Conservation (phyloP, 92 coral and sea anemone species). For the Actinostola sp. region DNA sequence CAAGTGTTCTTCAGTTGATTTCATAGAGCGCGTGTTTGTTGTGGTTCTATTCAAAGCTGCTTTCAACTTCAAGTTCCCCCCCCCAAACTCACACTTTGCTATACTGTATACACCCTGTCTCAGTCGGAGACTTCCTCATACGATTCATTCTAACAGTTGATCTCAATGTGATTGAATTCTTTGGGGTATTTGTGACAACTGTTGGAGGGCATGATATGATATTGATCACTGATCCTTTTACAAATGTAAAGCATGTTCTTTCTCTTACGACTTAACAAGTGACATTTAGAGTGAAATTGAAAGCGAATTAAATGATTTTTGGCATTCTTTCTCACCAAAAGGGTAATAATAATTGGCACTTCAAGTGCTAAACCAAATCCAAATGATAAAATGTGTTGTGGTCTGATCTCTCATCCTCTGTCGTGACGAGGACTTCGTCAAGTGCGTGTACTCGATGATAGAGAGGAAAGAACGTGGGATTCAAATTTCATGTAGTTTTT, state of each 20-base stretch:
- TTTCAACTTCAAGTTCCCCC: background rate
- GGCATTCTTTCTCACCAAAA: background rate
- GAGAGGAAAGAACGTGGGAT: background rate
- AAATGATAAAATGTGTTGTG: background rate
- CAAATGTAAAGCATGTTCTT: background rate
- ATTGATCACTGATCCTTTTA: too few relatives aligned
- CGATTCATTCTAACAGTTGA: background rate
- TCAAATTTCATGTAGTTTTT: background rate
- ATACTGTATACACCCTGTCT: slow-evolving; percentile 2
- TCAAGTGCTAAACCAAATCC: background rate
- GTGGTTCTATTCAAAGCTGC: background rate
- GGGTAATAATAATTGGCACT: slow-evolving; percentile 7
- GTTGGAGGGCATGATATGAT: too few relatives aligned
- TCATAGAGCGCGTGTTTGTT: slow-evolving; percentile 12
- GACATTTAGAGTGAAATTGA: background rate
- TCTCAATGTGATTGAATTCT: background rate
- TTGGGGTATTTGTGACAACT: background rate
- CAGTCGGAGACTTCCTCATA: slow-evolving; percentile 7
- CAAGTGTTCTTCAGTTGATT: background rate
- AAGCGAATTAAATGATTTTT: background rate
- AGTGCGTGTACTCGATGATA: background rate
- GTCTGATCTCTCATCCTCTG: background rate
- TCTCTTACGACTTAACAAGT: background rate
- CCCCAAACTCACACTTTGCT: background rate
- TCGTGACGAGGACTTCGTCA: background rate